Evolutionary conservation across 2,888 invertebrate genomes (phyloP), one percentile per base, ranked within the genome.

Genomic region (Steromphala cineraria): DNA sequence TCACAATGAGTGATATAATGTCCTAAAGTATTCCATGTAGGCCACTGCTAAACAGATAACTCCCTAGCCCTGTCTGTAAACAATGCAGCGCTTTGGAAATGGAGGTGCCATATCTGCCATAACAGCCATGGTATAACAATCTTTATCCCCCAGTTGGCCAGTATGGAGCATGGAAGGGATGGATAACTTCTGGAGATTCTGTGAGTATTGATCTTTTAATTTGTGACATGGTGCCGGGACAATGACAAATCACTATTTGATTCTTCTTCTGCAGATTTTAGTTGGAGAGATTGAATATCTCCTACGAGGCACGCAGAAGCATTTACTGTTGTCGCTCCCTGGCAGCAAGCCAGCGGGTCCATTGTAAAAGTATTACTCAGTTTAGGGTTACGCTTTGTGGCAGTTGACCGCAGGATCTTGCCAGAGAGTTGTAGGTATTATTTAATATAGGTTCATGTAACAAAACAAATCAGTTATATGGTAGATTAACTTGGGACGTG

Each of bases 21-120:
- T 62, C 62, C 62, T 62, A 62, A 24, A 62, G 62, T 62, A 62
- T 62, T 62, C 62, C 62, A 62, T 62, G 62, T 13, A 62, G 62
- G 62, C 62, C 21, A 62, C 62, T 62, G 62, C 62, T 28, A 62
- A 62, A 62, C 28, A 62, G 62, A 62, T 62, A 62, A 62, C 28
- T 28, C 62, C 28, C 62, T 10, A 28, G 62, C 62, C 62, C 62
- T 28, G 24, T 62, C 62, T 62, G 17, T 62, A 62, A 62, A 62
- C 62, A 62, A 62, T 24, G 62, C 28, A 62, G 17, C 62, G 28
- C 24, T 62, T 62, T 62, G 10, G 62, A 28, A 24, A 62, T 13
- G 28, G 62, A 62, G 62, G 62, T 28, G 28, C 62, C 24, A 28
- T 24, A 15, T 28, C 62, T 62, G 62, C 62, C 62, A 62, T 62